Conservation (phyloP, 2,888 invertebrate genomes). For the Dicroscelio sp. region DNA sequence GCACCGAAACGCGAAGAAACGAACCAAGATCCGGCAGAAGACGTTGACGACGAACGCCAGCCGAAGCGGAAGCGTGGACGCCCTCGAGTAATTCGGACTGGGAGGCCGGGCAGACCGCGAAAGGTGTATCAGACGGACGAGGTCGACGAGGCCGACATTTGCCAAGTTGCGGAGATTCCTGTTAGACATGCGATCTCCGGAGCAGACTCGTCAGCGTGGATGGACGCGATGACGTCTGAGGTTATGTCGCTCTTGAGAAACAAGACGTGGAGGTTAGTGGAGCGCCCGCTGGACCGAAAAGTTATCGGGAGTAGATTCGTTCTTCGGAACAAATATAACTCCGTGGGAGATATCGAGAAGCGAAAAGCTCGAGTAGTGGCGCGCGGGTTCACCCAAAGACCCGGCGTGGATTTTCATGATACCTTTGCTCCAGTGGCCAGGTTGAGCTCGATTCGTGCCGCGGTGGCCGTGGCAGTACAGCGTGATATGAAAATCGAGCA, state of each 20-base stretch:
- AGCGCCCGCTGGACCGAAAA: neutral
- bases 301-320: too few species aligned
- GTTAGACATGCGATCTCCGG: slow-evolving; percentile 16
- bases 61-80: neutral
- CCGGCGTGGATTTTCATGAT: slow-evolving; percentile 6
- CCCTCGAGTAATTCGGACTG: slow-evolving; percentile 17
- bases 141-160: neutral
- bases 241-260: neutral
- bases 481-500: too few species aligned
- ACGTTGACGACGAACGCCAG: neutral
- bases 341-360: neutral
- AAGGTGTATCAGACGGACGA: neutral
- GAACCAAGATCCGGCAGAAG: neutral
- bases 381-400: too few species aligned
- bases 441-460: slow-evolving; percentile 48
- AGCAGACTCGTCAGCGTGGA: neutral
- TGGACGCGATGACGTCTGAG: slow-evolving; percentile 4
- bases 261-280: slow-evolving; percentile 14
- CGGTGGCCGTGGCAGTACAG: too few species aligned
- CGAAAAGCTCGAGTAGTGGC: too few species aligned
- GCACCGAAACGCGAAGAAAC: neutral
- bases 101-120: slow-evolving; percentile 49
- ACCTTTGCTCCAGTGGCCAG: slow-evolving; percentile 22
- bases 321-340: neutral
- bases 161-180: slow-evolving; percentile 29